Evolutionary conservation across 1,140 invertebrate genomes (phyloP), one percentile per base, ranked within the genome.

Genomic region (Trachymyrmex septentrionalis): DNA sequence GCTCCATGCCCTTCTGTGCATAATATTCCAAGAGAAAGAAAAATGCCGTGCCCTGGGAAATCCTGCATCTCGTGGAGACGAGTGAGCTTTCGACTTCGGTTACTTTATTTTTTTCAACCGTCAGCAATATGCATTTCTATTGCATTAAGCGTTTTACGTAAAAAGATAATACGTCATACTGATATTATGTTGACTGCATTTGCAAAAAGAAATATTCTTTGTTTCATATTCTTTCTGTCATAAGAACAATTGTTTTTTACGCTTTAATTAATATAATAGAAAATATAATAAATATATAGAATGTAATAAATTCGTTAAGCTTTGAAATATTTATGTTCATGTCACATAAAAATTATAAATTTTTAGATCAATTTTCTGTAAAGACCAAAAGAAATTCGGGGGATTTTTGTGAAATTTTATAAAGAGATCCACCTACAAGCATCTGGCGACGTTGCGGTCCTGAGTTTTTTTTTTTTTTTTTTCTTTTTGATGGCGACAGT

Each of bases 11-110:
- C 55, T 34, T 59, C 6, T 75, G n/a, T 59, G 71, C 80, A 88
- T 90, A 88, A 90, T 90, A 88, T 90, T 90, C 85, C 82, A 81
- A 78, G 75, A 77, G n/a, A 44, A 89, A 63, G 81, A 76, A 84
- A 91, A 67, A 86, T 72, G 69, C 50, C 57, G 57, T 21, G 53
- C 64, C 50, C 53, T 34, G 44, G 48, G 55, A 61, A 88, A 63
- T 57, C 50, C 53, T 69, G 50, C 53, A 59, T 34, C 76, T 59
- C 12, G 3, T 4, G 44, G 14, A 50, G 9, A 64, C 30, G 34
- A 77, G 59, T 4, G 34, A 82, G 24, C 19, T 57, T 21, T 14
- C 14, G 16, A 21, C 34, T 24, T 4, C 4, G 16, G 27, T 24
- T 38, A 30, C 44, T 38, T 55, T 55, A 81, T 55, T 69, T 81